Base-by-base conservation (phyloP, 2,888 invertebrate species). In the Xestia rhomboidea region DNA sequence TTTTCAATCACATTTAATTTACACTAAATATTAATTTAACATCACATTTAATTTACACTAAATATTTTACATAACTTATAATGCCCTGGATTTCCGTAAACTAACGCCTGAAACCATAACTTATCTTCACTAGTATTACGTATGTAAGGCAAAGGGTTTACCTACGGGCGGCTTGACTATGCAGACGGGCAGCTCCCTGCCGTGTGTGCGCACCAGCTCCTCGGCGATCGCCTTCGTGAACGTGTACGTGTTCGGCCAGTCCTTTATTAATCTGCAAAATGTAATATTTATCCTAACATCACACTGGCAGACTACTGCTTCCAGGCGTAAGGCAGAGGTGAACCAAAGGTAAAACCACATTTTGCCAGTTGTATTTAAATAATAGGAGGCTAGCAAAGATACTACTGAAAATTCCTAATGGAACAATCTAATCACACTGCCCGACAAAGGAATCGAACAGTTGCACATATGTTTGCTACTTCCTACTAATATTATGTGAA, bases 221-320 rank as follows among this genome's bases (percentile, higher is more conserved):
- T 82, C 82, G 11, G 57, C 41, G 13, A 81, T 27, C 0, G 69
- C 71, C 41, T 85, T 81, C 38, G 77, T 82, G 30, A 74, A 85
- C 0, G 83, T 85, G 72, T 82, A 82, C 5, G 82, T 84, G 51
- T 82, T 82, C 11, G 82, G 82, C 82, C 82, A 82, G 70, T 57
- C 73, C 11, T 80, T 73, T 57, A 81, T 69, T 10, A 77, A 91
- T 86, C 97, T 97, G 91, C 11, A 91, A 91, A 62, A 21, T 62
- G 21, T 21, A 34, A 21, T 57, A 57, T 27, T 27, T 7, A 27
- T 27, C 27, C 7, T 57, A 7, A 57, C 57, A 15, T 27, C 27
- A 57, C 15, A 15, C 10, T 27, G 57, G 27, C 7, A 13, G n/a
- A n/a, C n/a, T n/a, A n/a, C n/a, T n/a, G 1, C 7, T 13, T 2